A percentile compares a stretch with the other conserved stretches of the same genome.
These are phyloP conservation scores for Onychomys torridus DNA, from an alignment of 2,797 vertebrate species.

Conservation along the genomic window DNA sequence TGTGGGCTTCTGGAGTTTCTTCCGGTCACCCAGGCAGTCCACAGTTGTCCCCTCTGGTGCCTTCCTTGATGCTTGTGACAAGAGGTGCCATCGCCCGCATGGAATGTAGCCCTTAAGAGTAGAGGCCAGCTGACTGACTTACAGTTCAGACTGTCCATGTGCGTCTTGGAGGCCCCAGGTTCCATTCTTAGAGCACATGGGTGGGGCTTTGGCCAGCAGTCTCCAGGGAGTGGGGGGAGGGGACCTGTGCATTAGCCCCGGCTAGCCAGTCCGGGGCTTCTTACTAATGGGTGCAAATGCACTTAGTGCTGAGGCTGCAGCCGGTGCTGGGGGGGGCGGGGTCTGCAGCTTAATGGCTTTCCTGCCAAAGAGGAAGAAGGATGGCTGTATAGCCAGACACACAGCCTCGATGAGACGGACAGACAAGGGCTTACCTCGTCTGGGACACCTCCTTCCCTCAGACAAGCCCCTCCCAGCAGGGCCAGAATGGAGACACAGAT, in stretches of 20 bases:
- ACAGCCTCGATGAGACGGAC: background rate
- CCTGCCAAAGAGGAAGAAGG: constrained; percentile 70
- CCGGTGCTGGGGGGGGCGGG: background rate
- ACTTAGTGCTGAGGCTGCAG: constrained; percentile 73
- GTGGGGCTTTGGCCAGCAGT: background rate
- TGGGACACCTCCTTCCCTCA: background rate
- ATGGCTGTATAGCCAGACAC: background rate
- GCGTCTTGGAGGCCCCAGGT: background rate
- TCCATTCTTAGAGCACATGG: background rate
- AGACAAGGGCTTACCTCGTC: background rate
- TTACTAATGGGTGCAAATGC: constrained; percentile 65
- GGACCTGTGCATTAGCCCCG: background rate
- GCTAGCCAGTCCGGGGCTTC: background rate
- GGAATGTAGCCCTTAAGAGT: background rate
- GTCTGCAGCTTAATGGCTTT: constrained; percentile 49
- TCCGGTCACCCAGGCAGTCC: background rate
- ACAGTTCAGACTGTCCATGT: background rate
- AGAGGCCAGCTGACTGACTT: background rate
- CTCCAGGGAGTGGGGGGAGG: background rate
- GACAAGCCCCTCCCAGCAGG: background rate
- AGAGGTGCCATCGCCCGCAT: too few species aligned
- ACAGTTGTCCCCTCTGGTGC: background rate
- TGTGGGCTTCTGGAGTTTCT: background rate
- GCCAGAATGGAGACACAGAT: background rate
- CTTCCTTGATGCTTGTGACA: background rate